A percentile compares a stretch with the other conserved stretches of the same genome.
phyloP scores from a whole-genome alignment of 2,113 vertebrate genomes.

The Oreochromis tanganicae region DNA sequence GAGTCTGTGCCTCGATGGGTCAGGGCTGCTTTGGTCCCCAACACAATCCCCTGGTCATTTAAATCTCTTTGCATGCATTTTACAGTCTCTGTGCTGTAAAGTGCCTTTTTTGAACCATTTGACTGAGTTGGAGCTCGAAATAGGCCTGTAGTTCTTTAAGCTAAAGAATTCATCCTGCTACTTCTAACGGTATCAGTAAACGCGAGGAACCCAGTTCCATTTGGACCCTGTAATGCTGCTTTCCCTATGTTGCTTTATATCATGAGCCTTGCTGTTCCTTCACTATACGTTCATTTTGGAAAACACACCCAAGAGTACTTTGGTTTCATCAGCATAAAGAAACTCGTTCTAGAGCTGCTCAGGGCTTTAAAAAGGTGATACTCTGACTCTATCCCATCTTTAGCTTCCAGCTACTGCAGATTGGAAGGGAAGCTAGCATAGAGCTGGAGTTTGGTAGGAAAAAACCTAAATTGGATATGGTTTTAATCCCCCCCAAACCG shows the following conservation, averaged over 20 bases:
- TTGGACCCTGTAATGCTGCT: accelerated
- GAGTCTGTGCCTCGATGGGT: not conserved
- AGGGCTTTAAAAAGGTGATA: not conserved
- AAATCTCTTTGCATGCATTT: not conserved
- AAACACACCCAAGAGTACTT: not conserved
- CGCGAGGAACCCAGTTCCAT: accelerated
- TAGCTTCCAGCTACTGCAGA: not conserved
- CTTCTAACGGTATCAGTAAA: not conserved
- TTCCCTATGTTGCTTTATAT: not conserved
- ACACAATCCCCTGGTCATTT: not conserved
- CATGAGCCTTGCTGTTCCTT: not conserved
- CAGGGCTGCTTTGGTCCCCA: not conserved
- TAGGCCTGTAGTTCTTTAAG: not conserved
- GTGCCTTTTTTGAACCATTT: not conserved
- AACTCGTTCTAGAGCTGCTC: accelerated
- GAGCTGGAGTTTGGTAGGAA: not conserved
- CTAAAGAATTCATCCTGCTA: not conserved
- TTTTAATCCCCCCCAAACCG: not conserved
- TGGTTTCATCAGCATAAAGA: not conserved
- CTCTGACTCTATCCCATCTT: not conserved
- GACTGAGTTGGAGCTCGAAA: not conserved
- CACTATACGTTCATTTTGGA: not conserved
- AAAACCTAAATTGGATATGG: not conserved
- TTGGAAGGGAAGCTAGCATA: not conserved
- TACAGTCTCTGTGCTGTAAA: not conserved